phyloP scores from a whole-genome alignment of 2,797 vertebrate genomes.

The Anguilla megastoma region DNA sequence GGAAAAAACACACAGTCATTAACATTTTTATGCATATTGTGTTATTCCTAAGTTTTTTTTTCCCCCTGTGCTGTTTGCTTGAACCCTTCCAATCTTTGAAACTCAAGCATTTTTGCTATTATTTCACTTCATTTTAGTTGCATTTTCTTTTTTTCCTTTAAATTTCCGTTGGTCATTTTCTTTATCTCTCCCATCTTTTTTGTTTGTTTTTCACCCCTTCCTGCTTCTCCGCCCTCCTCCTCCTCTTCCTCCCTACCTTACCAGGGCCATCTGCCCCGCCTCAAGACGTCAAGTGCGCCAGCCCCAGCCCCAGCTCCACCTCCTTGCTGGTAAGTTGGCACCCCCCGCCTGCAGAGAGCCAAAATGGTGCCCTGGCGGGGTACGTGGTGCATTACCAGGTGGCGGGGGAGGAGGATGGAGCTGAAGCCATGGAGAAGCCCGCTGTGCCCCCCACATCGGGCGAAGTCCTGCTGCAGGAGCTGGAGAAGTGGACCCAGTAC shows the following conservation, averaged over 20 bases:
- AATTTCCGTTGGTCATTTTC: slow-evolving; percentile 54
- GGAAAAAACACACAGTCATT: slow-evolving; percentile 40
- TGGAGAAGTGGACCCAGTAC: slow-evolving; percentile 94
- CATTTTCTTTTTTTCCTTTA: slow-evolving; percentile 56
- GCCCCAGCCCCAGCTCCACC: slow-evolving; percentile 86
- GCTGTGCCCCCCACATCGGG: slow-evolving; percentile 73
- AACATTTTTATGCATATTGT: slow-evolving; percentile 59
- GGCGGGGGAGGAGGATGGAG: slow-evolving; percentile 63
- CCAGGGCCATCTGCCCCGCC: slow-evolving; percentile 92
- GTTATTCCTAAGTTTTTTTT: slow-evolving; percentile 40
- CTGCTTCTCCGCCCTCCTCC: slow-evolving; percentile 49
- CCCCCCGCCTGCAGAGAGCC: slow-evolving; percentile 83
- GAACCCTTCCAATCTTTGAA: background rate
- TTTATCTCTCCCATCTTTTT: slow-evolving; percentile 67
- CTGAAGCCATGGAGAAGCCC: slow-evolving; percentile 71
- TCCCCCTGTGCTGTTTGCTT: slow-evolving; percentile 58
- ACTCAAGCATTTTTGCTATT: slow-evolving; percentile 51
- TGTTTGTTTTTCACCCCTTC: slow-evolving; percentile 73
- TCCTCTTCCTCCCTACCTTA: slow-evolving; percentile 65
- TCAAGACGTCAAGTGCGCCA: slow-evolving; percentile 87
- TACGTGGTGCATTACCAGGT: slow-evolving; percentile 88
- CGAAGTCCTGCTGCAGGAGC: slow-evolving; percentile 78
- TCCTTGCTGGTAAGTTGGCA: slow-evolving; percentile 95
- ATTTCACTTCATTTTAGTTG: slow-evolving; percentile 45
- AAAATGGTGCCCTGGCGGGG: slow-evolving; percentile 84